Evolutionary conservation across 2,797 vertebrate species (phyloP).

Genomic region (Pitangus sulphuratus): DNA sequence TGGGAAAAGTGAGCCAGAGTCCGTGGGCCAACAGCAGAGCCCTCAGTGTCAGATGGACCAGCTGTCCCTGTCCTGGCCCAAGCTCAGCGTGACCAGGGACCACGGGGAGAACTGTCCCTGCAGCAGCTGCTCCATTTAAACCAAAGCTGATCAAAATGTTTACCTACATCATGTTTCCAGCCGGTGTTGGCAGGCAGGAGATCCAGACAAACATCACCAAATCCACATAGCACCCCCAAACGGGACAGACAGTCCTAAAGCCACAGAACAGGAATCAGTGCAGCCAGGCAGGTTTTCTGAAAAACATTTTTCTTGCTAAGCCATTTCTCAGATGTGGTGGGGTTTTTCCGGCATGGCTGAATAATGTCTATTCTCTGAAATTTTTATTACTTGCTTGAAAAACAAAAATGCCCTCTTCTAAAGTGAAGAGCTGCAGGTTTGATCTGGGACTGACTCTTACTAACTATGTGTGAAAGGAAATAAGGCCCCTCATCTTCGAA

Average conservation of each 20-base stretch:
- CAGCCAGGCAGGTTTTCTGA: not conserved
- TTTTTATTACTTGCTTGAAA: not conserved
- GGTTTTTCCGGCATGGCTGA: not conserved
- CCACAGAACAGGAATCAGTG: accelerated
- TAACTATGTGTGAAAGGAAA: not conserved
- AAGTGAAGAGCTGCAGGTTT: not conserved
- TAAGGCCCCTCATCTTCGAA: not conserved
- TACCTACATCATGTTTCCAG: not conserved
- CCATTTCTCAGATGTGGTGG: accelerated
- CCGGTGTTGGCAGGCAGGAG: accelerated
- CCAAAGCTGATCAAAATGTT: not conserved
- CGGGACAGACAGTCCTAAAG: accelerated
- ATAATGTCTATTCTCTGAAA: not conserved
- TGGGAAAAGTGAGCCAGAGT: accelerated
- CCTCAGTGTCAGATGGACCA: accelerated
- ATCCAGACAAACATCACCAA: not conserved
- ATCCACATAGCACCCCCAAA: not conserved
- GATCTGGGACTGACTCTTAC: not conserved
- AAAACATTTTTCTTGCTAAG: not conserved
- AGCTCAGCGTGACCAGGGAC: accelerated
- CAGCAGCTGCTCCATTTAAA: not conserved
- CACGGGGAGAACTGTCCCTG: accelerated
- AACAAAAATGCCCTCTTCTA: not conserved
- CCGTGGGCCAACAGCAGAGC: not conserved
- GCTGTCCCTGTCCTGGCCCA: accelerated